Evolutionary conservation across 2,113 vertebrate species (phyloP), one percentile per base, ranked within the genome.

Genomic region (Sphyrna mokarran): DNA sequence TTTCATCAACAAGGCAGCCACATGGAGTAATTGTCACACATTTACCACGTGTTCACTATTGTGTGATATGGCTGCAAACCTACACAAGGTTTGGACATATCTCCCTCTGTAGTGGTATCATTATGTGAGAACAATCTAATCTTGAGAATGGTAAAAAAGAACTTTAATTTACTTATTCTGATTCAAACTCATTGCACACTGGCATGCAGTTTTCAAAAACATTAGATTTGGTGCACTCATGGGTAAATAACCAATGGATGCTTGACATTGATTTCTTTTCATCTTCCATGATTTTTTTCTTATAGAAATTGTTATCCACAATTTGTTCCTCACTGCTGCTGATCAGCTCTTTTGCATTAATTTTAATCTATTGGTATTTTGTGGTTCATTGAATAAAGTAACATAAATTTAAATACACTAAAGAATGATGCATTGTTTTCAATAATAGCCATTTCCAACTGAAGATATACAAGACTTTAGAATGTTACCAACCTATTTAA

Each of bases 401-500:
- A 18, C 13, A 72, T 93, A 93, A 66, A 93, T 72, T 58, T 91
- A 63, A 40, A 96, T 90, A 89, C 95, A 96, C 95, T 96, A 96
- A 96, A 96, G 86, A 95, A 96, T 48, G 72, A 96, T 96, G 78
- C 95, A 95, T 54, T 96, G 96, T 97, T 97, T 97, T 96, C 96
- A 95, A 96, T 96, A 95, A 96, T 96, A 96, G 96, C 96, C 97
- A 96, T 96, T 97, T 97, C 97, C 97, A 97, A 97, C 97, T 97
- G 97, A 97, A 97, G 96, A 96, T 96, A 96, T 87, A 96, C 96
- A 96, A 97, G 96, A 96, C 97, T 97, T 96, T 95, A 97, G 97
- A 97, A 97, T 97, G 96, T 96, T 97, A 96, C 97, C 96, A 97
- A 97, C 97, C 96, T 96, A 96, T 97, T 97, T 97, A 97, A 97